phyloP scores from a whole-genome alignment of 2,113 vertebrate species.

The Caranx ignobilis region DNA sequence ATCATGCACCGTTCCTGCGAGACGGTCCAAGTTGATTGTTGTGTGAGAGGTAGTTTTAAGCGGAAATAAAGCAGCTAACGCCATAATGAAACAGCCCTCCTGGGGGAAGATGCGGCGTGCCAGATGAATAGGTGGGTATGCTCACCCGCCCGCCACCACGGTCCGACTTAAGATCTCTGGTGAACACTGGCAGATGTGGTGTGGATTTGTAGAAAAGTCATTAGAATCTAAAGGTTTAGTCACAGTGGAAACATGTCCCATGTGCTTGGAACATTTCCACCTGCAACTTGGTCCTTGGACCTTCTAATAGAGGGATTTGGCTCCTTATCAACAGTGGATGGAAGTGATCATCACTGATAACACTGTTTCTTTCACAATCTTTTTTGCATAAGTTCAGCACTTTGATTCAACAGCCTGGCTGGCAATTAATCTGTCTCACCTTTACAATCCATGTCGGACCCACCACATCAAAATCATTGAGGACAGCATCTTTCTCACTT shows the following conservation, averaged over 20 bases:
- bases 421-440: too few species aligned
- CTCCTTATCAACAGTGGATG: too few species aligned
- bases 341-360: too few species aligned
- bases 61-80: slow-evolving; percentile 60
- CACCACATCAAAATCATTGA: too few species aligned
- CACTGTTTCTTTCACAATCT: too few species aligned
- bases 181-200: neutral
- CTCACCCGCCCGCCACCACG: slow-evolving; percentile 1
- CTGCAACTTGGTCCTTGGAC: too few species aligned
- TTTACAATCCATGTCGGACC: too few species aligned
- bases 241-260: neutral
- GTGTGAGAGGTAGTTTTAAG: slow-evolving; percentile 60
- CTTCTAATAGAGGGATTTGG: too few species aligned
- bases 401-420: too few species aligned
- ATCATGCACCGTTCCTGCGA: slow-evolving; percentile 52
- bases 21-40: slow-evolving; percentile 57
- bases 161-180: slow-evolving; percentile 32
- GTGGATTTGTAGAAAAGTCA: slow-evolving; percentile 18
- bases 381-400: too few species aligned
- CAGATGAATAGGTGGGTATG: slow-evolving; percentile 39
- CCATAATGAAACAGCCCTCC: slow-evolving; percentile 61
- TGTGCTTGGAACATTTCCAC: neutral
- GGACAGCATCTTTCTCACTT: too few species aligned
- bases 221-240: neutral
- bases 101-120: slow-evolving; percentile 25